Evolutionary conservation across 1,140 invertebrate genomes (phyloP), one percentile per base, ranked within the genome.

Genomic region (Parasteatoda tepidariorum): DNA sequence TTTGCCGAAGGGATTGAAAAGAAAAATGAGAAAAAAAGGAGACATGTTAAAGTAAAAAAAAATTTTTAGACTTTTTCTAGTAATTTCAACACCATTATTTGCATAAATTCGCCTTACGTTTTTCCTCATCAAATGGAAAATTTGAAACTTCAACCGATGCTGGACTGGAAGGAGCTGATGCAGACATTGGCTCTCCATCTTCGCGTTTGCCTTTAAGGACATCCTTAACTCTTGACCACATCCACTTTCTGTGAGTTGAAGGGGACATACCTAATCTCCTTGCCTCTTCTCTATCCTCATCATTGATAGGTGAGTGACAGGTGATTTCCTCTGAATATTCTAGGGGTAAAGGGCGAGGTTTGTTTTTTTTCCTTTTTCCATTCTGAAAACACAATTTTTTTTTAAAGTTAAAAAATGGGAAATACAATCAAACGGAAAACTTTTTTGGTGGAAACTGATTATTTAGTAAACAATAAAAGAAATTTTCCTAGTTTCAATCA

Each of bases 211-310:
- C 92, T 15, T 94, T 89, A 86, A 94, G 94, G 7, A 93, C 93
- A 83, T 92, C 90, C 87, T 94, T 94, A 24, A 94, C 92, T 87
- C 93, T 93, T 62, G 91, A 92, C 93, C 93, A 94, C 87, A 93
- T 93, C 18, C 92, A 92, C 85, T 89, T 81, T 13, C 86, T 87
- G 28, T 89, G 88, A 84, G 84, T 84, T 30, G 83, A 88, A n/a
- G 89, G 89, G 5, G 89, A 87, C 13, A 88, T 86, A 68, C 88
- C 88, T 15, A 89, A 89, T 7, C 85, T 26, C 15, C 88, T 87
- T 13, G 83, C 22, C 24, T 41, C 33, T 26, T 34, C 38, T 55
- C 48, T 57, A 2, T 61, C 28, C 2, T 61, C 68, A 7, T 22
- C 18, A 4, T 33, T n/a, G 2, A 57, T 28, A 28, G 11, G 41